These are phyloP conservation scores for Drosophila mulleri DNA, from an alignment of 2,888 invertebrate genomes.

Conservation along the genomic window DNA sequence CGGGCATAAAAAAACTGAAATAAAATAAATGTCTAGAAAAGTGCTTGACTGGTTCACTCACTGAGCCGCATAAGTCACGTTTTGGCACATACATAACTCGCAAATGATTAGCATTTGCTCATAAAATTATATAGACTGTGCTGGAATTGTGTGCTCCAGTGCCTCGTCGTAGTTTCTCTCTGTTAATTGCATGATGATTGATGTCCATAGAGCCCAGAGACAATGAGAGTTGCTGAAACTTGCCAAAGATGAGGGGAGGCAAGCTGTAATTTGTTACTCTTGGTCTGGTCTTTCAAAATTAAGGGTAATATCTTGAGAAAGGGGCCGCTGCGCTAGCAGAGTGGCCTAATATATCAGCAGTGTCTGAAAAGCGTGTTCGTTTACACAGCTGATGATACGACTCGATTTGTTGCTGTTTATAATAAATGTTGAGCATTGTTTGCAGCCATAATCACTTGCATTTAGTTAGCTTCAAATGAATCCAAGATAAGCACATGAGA, in stretches of 20 bases:
- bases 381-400: background rate
- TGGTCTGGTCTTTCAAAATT: conserved; percentile 31
- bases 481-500: background rate
- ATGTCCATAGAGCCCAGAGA: conserved; percentile 34
- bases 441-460: background rate
- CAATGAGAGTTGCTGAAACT: conserved; percentile 23
- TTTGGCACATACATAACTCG: conserved; percentile 52
- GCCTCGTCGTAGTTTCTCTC: conserved; percentile 16
- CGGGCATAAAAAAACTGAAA: conserved; percentile 29
- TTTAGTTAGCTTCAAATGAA: conserved; percentile 8
- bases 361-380: background rate
- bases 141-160: conserved; percentile 6
- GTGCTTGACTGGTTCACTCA: conserved; percentile 33
- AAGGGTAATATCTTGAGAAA: conserved; percentile 2
- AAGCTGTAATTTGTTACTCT: conserved; percentile 29
- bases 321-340: background rate
- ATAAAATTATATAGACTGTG: conserved; percentile 21
- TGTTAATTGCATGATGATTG: conserved; percentile 53
- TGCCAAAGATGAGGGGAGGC: conserved; percentile 25
- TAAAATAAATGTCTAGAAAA: conserved; percentile 22
- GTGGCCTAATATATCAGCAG: conserved; percentile 6
- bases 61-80: conserved; percentile 67
- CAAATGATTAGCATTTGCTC: conserved; percentile 50
- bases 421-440: background rate
- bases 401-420: background rate